These are phyloP conservation scores for Zaprionus tsacasi DNA, from an alignment of 1,140 invertebrate species.

Conservation along the genomic window DNA sequence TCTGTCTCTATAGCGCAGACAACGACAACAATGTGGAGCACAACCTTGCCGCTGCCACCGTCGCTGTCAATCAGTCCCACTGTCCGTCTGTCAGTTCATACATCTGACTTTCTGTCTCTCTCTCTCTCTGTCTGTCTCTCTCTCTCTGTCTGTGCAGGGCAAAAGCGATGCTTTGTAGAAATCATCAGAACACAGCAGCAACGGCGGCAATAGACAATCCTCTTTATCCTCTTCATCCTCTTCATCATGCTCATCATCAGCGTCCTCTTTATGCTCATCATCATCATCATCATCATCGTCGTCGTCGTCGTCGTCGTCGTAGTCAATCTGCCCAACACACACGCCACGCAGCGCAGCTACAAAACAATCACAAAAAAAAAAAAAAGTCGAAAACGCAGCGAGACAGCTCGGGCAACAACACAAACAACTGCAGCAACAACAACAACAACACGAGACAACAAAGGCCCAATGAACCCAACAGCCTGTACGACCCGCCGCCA, in stretches of 20 bases:
- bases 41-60: slow-evolving; percentile 1
- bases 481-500: slow-evolving; percentile 6
- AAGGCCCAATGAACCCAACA: slow-evolving; percentile 22
- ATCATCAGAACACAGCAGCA: not conserved
- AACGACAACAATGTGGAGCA: not conserved
- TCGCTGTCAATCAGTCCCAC: slow-evolving; percentile 1
- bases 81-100: not conserved
- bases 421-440: not conserved
- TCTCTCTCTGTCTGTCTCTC: not conserved
- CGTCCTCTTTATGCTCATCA: slow-evolving; percentile 8
- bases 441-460: slow-evolving; percentile 1
- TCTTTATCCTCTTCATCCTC: slow-evolving; percentile 9
- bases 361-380: slow-evolving; percentile 22
- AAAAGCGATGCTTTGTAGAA: not conserved
- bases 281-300: slow-evolving; percentile 6
- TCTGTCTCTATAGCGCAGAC: not conserved
- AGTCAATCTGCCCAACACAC: not conserved
- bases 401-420: slow-evolving; percentile 20
- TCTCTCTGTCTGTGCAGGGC: not conserved
- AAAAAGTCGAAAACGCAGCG: slow-evolving; percentile 14
- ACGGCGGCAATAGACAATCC: not conserved
- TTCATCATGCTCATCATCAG: slow-evolving; percentile 8
- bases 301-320: not conserved
- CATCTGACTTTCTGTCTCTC: no score
- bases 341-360: slow-evolving; percentile 15